Base-by-base conservation (phyloP, 2,797 vertebrate genomes). In the Dipus sagitta region DNA sequence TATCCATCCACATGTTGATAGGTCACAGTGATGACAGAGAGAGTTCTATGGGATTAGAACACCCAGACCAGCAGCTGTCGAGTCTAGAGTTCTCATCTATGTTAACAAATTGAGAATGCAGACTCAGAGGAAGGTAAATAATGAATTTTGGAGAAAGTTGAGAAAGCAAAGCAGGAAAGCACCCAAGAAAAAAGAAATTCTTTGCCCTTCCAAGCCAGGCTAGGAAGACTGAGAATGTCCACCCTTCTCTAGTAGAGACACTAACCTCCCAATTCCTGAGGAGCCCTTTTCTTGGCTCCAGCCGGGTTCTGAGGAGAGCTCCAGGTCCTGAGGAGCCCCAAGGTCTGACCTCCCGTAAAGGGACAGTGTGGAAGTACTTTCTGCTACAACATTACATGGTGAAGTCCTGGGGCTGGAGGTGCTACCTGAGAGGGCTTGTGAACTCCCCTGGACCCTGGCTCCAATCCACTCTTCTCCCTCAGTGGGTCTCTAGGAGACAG, bases 251-350 rank as follows among this genome's bases (percentile, higher is more conserved):
- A 3, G 32, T 6, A 52, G 28, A 15, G 60, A 42, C 11, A 32
- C 1, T 1, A 2, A 60, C 6, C 0, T 58, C 54, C 18, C 17
- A 1, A 38, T 34, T n/a, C 12, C 0, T 14, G 13, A 15, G 0
- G 0, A 13, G 32, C 28, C 34, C 70, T 85, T n/a, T 9, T 32
- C 6, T 28, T 28, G 32, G 67, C 34, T 42, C 1, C n/a, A n/a
- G n/a, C n/a, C n/a, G n/a, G n/a, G n/a, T n/a, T n/a, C n/a, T n/a
- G n/a, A n/a, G n/a, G n/a, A n/a, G n/a, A n/a, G n/a, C n/a, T n/a
- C n/a, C n/a, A n/a, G 79, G 24, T 28, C 12, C 68, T 2, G 21
- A 32, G 1, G 78, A 18, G 13, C n/a, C 21, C 60, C 21, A 10
- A 0, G 1, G 13, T 24, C 42, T 10, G 60, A 47, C 52, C 13